Percentiles rank a stretch among this genome's conserved stretches.
These are phyloP conservation scores for Drosophila flavopinicola DNA, from an alignment of 2,888 invertebrate genomes.

Conservation along the genomic window DNA sequence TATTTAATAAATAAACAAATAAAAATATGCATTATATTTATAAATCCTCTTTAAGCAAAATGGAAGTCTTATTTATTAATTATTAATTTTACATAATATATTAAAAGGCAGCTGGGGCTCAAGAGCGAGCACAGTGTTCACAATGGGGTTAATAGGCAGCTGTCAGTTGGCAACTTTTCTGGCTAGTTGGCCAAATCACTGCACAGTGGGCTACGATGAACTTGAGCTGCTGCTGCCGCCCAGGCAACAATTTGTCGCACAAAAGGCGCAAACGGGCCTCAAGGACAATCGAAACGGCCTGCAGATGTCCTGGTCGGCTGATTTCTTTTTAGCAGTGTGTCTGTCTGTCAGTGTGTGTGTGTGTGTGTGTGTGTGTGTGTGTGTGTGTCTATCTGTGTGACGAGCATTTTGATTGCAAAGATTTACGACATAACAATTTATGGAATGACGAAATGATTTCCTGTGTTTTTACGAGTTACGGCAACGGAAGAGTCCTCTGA, in stretches of 20 bases:
- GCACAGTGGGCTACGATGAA: constrained; percentile 53
- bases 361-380: constrained; percentile 18
- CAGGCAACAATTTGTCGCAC: constrained; percentile 65
- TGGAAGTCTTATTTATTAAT: too few species aligned
- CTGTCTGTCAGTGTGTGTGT: not conserved
- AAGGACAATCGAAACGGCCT: constrained; percentile 45
- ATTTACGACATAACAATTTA: constrained; percentile 81
- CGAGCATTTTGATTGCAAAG: constrained; percentile 73
- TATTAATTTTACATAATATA: too few species aligned
- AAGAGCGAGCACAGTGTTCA: not conserved
- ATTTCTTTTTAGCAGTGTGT: constrained; percentile 12
- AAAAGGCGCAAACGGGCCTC: constrained; percentile 35
- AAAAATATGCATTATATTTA: too few species aligned
- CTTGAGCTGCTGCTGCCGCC: constrained; percentile 35
- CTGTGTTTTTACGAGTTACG: constrained; percentile 71
- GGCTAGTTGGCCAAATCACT: constrained; percentile 74
- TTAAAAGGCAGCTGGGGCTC: not conserved
- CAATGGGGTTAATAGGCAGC: constrained; percentile 33
- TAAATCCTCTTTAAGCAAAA: too few species aligned
- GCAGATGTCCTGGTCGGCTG: constrained; percentile 16
- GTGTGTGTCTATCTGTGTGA: constrained; percentile 24
- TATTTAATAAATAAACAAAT: too few species aligned
- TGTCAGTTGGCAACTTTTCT: constrained; percentile 17
- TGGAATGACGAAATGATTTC: constrained; percentile 82
- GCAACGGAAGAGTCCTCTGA: constrained; percentile 17